A percentile compares a stretch with the other conserved stretches of the same genome.
Evolutionary conservation across 2,888 invertebrate genomes (phyloP).

Genomic region (Tachystola acroxantha): DNA sequence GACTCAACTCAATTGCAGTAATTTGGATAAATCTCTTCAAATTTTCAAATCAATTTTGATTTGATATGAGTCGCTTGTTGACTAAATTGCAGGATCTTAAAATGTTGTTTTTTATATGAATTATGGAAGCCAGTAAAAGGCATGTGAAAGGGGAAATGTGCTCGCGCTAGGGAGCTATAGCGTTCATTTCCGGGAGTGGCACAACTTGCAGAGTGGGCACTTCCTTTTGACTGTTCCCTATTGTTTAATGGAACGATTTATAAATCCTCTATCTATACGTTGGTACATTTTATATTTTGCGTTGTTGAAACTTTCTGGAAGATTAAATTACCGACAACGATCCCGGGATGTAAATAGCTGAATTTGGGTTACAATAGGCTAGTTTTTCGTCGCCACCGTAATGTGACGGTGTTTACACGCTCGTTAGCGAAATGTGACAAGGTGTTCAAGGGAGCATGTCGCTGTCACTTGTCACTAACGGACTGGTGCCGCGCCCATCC

Average conservation of each 20-base stretch:
- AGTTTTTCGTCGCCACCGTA: conserved; percentile 22
- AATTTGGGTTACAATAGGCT: conserved; percentile 12
- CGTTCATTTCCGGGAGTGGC: conserved; percentile 9
- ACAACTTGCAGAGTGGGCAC: conserved; percentile 8
- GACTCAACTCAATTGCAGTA: conserved; percentile 9
- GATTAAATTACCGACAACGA: background rate
- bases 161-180: conserved; percentile 8
- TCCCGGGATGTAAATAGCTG: conserved; percentile 1
- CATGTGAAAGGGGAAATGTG: conserved; percentile 9
- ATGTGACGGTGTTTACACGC: conserved; percentile 21
- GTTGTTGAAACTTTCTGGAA: background rate
- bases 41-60: conserved; percentile 2
- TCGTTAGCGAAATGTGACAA: conserved; percentile 36
- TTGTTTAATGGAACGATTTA: conserved; percentile 4
- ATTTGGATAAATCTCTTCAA: conserved; percentile 6
- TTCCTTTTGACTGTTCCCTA: conserved; percentile 4
- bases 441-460: conserved; percentile 42
- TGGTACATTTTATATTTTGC: background rate
- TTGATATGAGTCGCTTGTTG: background rate
- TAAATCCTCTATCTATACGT: too few species aligned
- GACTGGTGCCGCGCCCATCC: background rate
- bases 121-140: conserved; percentile 1
- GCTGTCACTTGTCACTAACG: conserved; percentile 26
- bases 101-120: background rate
- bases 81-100: background rate